Percentiles rank a stretch among this genome's conserved stretches.
Evolutionary conservation across 2,797 vertebrate genomes (phyloP).

Genomic region (Crotalus adamanteus): DNA sequence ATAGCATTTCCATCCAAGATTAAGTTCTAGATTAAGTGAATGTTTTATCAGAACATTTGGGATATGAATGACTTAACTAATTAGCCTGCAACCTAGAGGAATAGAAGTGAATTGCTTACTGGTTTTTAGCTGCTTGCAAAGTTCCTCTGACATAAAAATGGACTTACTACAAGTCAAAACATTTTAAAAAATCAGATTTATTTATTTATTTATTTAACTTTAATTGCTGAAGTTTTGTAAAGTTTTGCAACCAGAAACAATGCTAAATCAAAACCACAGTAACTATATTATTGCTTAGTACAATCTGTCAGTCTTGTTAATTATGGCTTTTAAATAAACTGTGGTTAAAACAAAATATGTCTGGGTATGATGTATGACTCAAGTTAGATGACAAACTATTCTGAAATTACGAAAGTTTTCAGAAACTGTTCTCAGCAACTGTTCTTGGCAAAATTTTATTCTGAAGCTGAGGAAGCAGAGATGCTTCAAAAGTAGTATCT

Average conservation of each 20-base stretch:
- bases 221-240: not conserved
- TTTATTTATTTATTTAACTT: not conserved
- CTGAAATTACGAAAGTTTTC: not conserved
- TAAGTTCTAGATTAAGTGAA: not conserved
- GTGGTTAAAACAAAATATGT: not conserved
- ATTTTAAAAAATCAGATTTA: not conserved
- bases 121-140: not conserved
- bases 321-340: not conserved
- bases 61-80: not conserved
- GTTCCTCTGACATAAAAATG: not conserved
- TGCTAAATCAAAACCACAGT: not conserved
- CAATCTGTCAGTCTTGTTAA: not conserved
- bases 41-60: not conserved
- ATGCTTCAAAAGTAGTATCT: not conserved
- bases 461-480: not conserved
- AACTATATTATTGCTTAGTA: not conserved
- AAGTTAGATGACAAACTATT: not conserved
- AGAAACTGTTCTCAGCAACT: not conserved
- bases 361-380: not conserved
- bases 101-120: not conserved
- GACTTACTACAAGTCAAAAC: not conserved
- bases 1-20: not conserved
- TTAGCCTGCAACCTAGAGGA: not conserved
- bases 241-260: not conserved
- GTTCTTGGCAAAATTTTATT: not conserved